These are phyloP conservation scores for Chrysotoxum bicinctum DNA, from an alignment of 2,888 invertebrate genomes.

Conservation along the genomic window DNA sequence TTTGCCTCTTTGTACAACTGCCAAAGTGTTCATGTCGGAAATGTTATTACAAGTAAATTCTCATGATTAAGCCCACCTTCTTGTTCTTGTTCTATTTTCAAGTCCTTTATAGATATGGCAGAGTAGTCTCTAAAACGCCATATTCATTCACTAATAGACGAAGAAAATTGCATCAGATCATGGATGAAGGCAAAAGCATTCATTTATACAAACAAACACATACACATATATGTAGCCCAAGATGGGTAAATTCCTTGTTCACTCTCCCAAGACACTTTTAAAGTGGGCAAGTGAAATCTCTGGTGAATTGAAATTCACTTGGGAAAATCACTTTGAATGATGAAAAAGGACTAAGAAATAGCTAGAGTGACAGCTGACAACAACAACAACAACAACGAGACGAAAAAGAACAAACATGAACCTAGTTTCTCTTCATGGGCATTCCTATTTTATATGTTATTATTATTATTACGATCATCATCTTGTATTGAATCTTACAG, in stretches of 20 bases:
- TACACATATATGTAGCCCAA: neutral
- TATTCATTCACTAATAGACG: constrained; percentile 63
- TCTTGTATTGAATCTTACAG: constrained; percentile 42
- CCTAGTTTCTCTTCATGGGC: constrained; percentile 11
- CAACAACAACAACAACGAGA: neutral
- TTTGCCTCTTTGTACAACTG: constrained; percentile 38
- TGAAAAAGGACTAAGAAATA: constrained; percentile 47
- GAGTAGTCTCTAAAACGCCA: constrained; percentile 7
- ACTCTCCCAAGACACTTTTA: constrained; percentile 22
- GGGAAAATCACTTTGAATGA: constrained; percentile 67
- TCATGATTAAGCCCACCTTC: constrained; percentile 69
- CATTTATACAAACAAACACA: constrained; percentile 2
- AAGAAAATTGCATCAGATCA: constrained; percentile 62
- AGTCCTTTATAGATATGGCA: neutral
- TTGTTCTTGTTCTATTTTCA: neutral
- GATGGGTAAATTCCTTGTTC: constrained; percentile 18
- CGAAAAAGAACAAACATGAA: neutral
- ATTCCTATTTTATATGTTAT: constrained; percentile 37
- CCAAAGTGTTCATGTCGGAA: constrained; percentile 69
- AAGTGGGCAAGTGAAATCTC: constrained; percentile 52
- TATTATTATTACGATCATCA: constrained; percentile 54
- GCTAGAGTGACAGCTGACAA: neutral
- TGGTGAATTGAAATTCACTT: constrained; percentile 64
- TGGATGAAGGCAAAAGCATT: constrained; percentile 16
- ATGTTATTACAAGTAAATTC: constrained; percentile 72